Base-by-base conservation (phyloP, 2,113 vertebrate genomes). In the Brachyistius frenatus region DNA sequence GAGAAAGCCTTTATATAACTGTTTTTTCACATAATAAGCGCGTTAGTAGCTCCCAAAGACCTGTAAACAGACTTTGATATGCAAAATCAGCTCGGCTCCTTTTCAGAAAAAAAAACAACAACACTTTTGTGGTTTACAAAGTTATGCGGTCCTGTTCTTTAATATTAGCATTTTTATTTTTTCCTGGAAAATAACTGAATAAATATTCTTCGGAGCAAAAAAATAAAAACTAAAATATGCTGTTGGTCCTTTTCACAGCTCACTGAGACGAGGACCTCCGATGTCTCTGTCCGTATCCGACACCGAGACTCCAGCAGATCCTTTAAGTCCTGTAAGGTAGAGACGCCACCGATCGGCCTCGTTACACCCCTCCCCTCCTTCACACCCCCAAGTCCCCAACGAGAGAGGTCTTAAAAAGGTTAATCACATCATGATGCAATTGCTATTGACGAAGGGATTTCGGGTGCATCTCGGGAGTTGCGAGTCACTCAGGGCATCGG, bases 401-500 rank as follows among this genome's bases (percentile, higher is more conserved):
- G 36, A 68, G 50, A 63, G 36, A 56, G 46, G 35, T 58, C 62
- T 76, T 68, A 32, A 54, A 70, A 64, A 63, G 57, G 49, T 72
- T 71, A 66, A 77, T 82, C 57, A 61, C 49, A 57, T 61, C 35
- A 55, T 41, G 47, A 39, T 35, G 47, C 9, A 70, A 39, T 41
- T 54, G 4, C 41, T 61, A 64, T 47, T 72, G 65, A 84, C 79
- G 52, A 83, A 52, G 73, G 23, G 76, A 66, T 70, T 66, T 41
- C 56, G 39, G 47, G 53, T 63, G 58, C 63, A 63, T 56, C 46
- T 60, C 32, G 37, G 16, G 55, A 81, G 31, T 13, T 30, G 64
- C 30, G 39, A 70, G 52, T 58, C 65, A 73, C 32, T 69, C 30
- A 52, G n/a, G 16, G 23, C 52, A 49, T 80, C 61, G 32, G 61